These are phyloP conservation scores for Drosophila neotestacea DNA, from an alignment of 2,888 invertebrate genomes.

Conservation along the genomic window DNA sequence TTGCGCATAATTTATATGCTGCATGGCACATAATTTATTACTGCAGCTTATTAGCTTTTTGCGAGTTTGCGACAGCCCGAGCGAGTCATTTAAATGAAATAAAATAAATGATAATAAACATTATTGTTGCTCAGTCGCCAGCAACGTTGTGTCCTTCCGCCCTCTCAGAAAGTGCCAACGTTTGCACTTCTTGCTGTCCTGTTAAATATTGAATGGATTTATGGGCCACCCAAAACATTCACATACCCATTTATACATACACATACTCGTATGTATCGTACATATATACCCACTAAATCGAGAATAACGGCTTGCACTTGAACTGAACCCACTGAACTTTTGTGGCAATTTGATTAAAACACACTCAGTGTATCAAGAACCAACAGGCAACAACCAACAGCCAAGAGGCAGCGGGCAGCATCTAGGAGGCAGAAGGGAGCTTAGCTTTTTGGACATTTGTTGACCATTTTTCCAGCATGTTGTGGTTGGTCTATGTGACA, in stretches of 20 bases:
- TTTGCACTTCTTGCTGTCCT: slow-evolving; percentile 73
- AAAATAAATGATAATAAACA: slow-evolving; percentile 81
- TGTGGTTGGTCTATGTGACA: slow-evolving; percentile 40
- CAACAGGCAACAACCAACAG: slow-evolving; percentile 8
- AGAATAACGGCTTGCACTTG: slow-evolving; percentile 63
- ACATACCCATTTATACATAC: slow-evolving; percentile 15
- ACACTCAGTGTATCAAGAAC: slow-evolving; percentile 41
- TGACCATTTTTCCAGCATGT: slow-evolving; percentile 45
- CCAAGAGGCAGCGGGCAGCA: slow-evolving; percentile 10
- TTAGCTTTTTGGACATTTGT: slow-evolving; percentile 45
- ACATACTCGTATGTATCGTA: no score
- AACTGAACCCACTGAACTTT: slow-evolving; percentile 48
- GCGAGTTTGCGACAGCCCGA: slow-evolving; percentile 52
- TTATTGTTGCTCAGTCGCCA: slow-evolving; percentile 62
- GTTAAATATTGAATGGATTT: slow-evolving; percentile 73
- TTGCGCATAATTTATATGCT: slow-evolving; percentile 78
- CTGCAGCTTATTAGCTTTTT: slow-evolving; percentile 80
- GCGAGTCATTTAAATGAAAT: slow-evolving; percentile 78
- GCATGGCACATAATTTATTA: slow-evolving; percentile 80
- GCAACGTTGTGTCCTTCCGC: slow-evolving; percentile 2
- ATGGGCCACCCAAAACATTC: slow-evolving; percentile 47
- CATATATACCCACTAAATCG: slow-evolving; percentile 41
- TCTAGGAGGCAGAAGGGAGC: slow-evolving; percentile 35
- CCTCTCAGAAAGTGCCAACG: slow-evolving; percentile 67
- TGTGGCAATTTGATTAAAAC: slow-evolving; percentile 77